Evolutionary conservation across 2,797 vertebrate species (phyloP).

Genomic region (Arctocebus calabarensis): DNA sequence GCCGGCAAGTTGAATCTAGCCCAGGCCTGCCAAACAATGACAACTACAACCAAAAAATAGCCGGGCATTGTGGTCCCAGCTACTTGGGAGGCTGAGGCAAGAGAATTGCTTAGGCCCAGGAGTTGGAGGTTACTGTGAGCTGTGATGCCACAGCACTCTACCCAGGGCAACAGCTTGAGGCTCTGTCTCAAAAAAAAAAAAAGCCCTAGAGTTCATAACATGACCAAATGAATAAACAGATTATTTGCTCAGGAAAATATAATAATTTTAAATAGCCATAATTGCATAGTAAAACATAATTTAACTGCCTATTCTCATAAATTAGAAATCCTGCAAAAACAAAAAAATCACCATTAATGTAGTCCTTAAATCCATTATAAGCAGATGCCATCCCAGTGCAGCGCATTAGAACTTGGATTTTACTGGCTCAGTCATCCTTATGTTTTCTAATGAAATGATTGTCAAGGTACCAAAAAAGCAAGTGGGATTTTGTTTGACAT

Average conservation of each 20-base stretch:
- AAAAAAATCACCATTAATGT: neutral
- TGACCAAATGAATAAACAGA: neutral
- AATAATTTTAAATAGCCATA: slow-evolving; percentile 3
- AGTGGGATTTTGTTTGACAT: neutral
- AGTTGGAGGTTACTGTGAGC: too few species aligned
- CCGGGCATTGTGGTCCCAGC: too few species aligned
- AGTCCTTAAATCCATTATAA: neutral
- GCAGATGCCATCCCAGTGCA: neutral
- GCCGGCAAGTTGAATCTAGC: too few species aligned
- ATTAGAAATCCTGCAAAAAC: slow-evolving; percentile 23
- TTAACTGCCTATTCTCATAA: neutral
- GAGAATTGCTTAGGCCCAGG: too few species aligned
- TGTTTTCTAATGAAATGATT: neutral
- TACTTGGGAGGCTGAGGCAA: too few species aligned
- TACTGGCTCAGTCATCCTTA: neutral
- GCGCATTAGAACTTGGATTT: neutral
- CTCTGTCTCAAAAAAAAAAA: too few species aligned
- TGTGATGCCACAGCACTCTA: too few species aligned
- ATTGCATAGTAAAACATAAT: neutral
- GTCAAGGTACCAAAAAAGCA: neutral
- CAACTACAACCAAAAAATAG: too few species aligned
- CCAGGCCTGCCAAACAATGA: too few species aligned
- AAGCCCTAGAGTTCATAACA: neutral
- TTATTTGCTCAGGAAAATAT: neutral
- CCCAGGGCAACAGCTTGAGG: too few species aligned